Evolutionary conservation across 2,888 invertebrate species (phyloP), one percentile per base, ranked within the genome.

Genomic region (Lingula anatina): DNA sequence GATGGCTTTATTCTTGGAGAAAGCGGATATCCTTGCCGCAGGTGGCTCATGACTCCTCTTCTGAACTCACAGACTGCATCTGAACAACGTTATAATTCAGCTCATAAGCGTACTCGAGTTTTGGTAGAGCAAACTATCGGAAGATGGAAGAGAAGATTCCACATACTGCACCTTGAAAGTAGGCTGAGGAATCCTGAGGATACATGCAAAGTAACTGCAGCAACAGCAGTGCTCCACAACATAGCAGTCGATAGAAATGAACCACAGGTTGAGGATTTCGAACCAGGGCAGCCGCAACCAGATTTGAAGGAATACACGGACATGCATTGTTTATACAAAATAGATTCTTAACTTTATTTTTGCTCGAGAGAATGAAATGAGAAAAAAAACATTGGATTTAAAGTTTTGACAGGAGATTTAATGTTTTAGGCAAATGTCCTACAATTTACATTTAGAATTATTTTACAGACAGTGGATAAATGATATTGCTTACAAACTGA

Each of bases 41-140:
- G 18, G 24, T 53, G 53, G 53, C 38, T 49, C 24, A 40, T 53
- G 42, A 46, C 47, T 23, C 52, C 52, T 20, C 43, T 52, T 25
- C 21, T 51, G 38, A 26, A 44, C n/a, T 35, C 50, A 15, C 18
- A 38, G 20, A 46, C n/a, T 39, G 49, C 23, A 26, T 39, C 38
- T 18, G 51, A 47, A 26, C 46, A 38, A 7, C 23, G 46, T 12
- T 49, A 45, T 39, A 49, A 49, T 28, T 18, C 36, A 3, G 37
- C 49, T 18, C 46, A 36, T 38, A 49, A 37, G 38, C 23, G 40
- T 39, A 49, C 49, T 7, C 46, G 45, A 21, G 49, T 49, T 46
- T n/a, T 35, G 26, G 38, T 49, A n/a, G 45, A 49, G 24, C 43
- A 44, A 31, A 26, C 27, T 24, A 49, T 49, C 28, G 49, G 49